Evolutionary conservation across 1,140 invertebrate species (phyloP), one percentile per base, ranked within the genome.

Genomic region (Carcinoscorpius rotundicauda): DNA sequence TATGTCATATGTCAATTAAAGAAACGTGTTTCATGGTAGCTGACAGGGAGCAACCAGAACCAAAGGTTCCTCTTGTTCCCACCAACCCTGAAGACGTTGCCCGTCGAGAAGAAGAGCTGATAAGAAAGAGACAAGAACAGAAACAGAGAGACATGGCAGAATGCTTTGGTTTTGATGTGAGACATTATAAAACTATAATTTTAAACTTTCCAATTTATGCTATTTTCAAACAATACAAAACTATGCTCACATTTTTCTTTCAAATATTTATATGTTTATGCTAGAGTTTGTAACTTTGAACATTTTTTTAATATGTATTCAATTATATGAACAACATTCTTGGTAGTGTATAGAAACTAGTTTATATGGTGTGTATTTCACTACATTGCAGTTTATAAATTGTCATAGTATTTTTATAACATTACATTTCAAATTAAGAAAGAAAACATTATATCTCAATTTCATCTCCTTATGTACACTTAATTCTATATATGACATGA

Each of bases 81-180:
- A 51, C 58, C 48, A 61, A 65, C 48, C 51, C 52, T 4, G 66
- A 69, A 58, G 64, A 61, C 8, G 60, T 70, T 49, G 67, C 71
- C 58, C 51, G 66, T 29, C 64, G 69, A 67, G 69, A 71, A 61
- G 69, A 58, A 66, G 71, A 75, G 74, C 71, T 73, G 65, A 66
- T 74, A 67, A 71, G 79, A 73, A 76, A 79, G 67, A 66, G 78
- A 77, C 69, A 75, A 72, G 68, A 73, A 53, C 71, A 83, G 76
- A 78, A 76, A 73, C 68, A 82, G 73, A 84, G 85, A 70, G 86
- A 88, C 71, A 87, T 89, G 79, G 82, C 85, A 71, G 89, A 85
- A 55, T 91, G 88, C 74, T 92, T 92, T 75, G 89, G 89, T 11
- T 92, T 92, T 79, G 88, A 91, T 77, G 88, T 87, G 74, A 81